A percentile compares a stretch with the other conserved stretches of the same genome.
These are phyloP conservation scores for Hylomyscus alleni DNA, from an alignment of 2,797 vertebrate species.

Conservation along the genomic window DNA sequence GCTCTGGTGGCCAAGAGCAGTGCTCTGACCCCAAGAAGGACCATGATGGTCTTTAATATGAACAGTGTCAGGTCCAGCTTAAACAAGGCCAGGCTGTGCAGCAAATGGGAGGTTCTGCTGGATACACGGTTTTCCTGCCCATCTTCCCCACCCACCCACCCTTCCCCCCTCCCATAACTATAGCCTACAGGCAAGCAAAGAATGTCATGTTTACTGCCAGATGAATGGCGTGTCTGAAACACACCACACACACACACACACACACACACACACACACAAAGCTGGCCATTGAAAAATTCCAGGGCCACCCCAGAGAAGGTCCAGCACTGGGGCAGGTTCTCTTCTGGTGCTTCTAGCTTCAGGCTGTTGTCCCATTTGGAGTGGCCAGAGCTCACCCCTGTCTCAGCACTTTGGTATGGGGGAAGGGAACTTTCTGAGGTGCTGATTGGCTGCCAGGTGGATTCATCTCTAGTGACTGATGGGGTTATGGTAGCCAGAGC, in stretches of 20 bases:
- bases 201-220: not conserved
- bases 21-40: not conserved
- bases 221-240: slow-evolving; percentile 6
- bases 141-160: no score
- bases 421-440: not conserved
- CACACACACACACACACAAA: not conserved
- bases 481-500: not conserved
- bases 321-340: not conserved
- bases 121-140: not conserved
- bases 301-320: not conserved
- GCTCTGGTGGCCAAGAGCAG: not conserved
- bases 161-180: no score
- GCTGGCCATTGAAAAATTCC: not conserved
- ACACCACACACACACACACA: not conserved
- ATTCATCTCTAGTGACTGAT: not conserved
- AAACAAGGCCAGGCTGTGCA: not conserved
- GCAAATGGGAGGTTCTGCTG: not conserved
- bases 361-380: not conserved
- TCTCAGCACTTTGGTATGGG: not conserved
- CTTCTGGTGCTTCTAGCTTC: not conserved
- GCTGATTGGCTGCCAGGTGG: not conserved
- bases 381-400: not conserved
- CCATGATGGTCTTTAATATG: not conserved
- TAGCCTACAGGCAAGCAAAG: no score
- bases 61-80: not conserved